Conservation (phyloP, 2,113 vertebrate genomes). For the Anser cygnoides region DNA sequence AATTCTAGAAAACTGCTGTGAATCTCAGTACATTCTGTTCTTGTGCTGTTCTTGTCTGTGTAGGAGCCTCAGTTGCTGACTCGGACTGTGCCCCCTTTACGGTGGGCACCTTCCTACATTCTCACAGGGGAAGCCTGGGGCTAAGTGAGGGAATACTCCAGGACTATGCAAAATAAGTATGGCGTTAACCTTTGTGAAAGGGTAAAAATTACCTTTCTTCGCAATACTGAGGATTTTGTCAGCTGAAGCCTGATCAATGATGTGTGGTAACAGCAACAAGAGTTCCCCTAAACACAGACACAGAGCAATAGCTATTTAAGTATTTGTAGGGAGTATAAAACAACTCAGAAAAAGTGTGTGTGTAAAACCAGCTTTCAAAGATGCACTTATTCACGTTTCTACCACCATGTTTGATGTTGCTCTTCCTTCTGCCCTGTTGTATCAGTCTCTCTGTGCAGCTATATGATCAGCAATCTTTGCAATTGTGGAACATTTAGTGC, state of each 20-base stretch:
- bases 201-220: not conserved
- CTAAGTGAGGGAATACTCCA: not conserved
- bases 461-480: not conserved
- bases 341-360: not conserved
- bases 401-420: not conserved
- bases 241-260: not conserved
- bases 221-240: not conserved
- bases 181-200: not conserved
- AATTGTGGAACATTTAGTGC: not conserved
- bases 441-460: not conserved
- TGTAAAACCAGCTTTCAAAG: not conserved
- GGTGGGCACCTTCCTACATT: not conserved
- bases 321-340: not conserved
- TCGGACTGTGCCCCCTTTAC: not conserved
- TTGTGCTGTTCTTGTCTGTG: accelerated
- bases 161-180: not conserved
- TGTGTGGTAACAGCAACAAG: not conserved
- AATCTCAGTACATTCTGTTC: not conserved
- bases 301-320: not conserved
- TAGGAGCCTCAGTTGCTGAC: not conserved
- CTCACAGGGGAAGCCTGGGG: not conserved
- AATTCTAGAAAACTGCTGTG: not conserved
- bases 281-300: not conserved
- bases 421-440: not conserved
- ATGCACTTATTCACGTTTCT: not conserved